Conservation (phyloP, 2,888 invertebrate genomes). For the Drosophila aldrichi region DNA sequence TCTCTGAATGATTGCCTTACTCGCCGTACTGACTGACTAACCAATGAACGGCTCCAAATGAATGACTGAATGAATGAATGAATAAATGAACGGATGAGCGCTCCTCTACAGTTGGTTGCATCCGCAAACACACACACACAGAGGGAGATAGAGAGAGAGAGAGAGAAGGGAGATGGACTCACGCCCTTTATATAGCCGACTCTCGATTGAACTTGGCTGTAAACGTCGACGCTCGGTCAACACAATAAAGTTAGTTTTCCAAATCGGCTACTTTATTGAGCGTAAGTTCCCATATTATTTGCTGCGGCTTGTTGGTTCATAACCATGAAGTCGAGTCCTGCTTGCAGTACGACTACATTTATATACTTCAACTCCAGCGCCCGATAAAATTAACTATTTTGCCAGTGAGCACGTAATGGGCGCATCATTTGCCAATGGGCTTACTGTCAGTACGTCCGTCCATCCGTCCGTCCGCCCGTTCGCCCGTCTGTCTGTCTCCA, state of each 20-base stretch:
- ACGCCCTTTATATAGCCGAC: constrained; percentile 17
- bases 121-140: constrained; percentile 64
- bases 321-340: constrained; percentile 58
- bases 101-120: constrained; percentile 77
- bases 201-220: constrained; percentile 67
- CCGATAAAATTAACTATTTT: constrained; percentile 78
- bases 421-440: constrained; percentile 68
- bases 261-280: constrained; percentile 79
- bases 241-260: constrained; percentile 76
- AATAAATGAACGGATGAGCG: constrained; percentile 80
- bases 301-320: constrained; percentile 71
- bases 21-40: constrained; percentile 74
- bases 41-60: constrained; percentile 77
- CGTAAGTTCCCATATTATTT: constrained; percentile 74
- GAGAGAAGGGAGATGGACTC: background rate
- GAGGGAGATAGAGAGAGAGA: constrained; percentile 10
- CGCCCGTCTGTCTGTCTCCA: background rate
- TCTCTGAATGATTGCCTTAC: constrained; percentile 74
- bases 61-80: constrained; percentile 80
- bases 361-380: constrained; percentile 71
- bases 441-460: constrained; percentile 18
- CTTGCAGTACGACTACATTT: constrained; percentile 55
- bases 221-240: constrained; percentile 46
- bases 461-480: background rate
- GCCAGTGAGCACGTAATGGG: constrained; percentile 70